These are phyloP conservation scores for Stigmatopora argus DNA, from an alignment of 2,113 vertebrate species.

Conservation along the genomic window DNA sequence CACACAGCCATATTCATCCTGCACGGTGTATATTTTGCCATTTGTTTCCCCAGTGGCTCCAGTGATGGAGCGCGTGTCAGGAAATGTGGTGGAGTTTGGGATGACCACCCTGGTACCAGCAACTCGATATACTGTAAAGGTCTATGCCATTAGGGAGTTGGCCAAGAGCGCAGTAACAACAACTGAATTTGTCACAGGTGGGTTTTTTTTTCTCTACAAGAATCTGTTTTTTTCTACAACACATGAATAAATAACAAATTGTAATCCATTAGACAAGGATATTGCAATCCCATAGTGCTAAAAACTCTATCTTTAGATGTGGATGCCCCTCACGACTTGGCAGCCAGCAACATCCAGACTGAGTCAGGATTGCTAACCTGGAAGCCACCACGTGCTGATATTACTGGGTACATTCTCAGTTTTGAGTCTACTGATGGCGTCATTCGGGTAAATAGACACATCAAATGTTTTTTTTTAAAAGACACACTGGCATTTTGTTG, in stretches of 20 bases:
- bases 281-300: background rate
- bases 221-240: background rate
- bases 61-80: slow-evolving; percentile 81
- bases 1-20: background rate
- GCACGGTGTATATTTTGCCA: background rate
- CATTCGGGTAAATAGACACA: slow-evolving; percentile 72
- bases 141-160: slow-evolving; percentile 80
- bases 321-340: slow-evolving; percentile 83
- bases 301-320: slow-evolving; percentile 69
- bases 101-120: slow-evolving; percentile 80
- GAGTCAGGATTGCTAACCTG: slow-evolving; percentile 84
- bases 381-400: slow-evolving; percentile 80
- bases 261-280: too few relatives aligned
- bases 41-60: slow-evolving; percentile 70
- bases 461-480: background rate
- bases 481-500: background rate
- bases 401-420: slow-evolving; percentile 87
- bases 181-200: slow-evolving; percentile 88
- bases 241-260: background rate
- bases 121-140: slow-evolving; percentile 80
- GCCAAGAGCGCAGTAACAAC: slow-evolving; percentile 80
- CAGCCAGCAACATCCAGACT: slow-evolving; percentile 82
- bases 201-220: background rate
- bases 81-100: slow-evolving; percentile 86
- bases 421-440: slow-evolving; percentile 81